These are phyloP conservation scores for Chymomyza procnemis DNA, from an alignment of 2,888 invertebrate genomes.

Conservation along the genomic window DNA sequence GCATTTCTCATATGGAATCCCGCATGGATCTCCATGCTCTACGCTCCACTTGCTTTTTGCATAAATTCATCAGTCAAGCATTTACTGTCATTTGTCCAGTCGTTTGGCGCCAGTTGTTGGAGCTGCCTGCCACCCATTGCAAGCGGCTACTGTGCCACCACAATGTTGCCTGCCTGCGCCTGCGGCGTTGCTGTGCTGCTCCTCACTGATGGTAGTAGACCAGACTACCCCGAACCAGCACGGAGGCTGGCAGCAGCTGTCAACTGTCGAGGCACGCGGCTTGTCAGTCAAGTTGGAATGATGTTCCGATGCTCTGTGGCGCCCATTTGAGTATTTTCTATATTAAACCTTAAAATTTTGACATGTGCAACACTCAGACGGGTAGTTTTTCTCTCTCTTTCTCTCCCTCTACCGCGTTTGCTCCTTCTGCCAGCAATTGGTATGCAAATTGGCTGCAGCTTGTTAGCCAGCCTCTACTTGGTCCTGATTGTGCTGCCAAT, in stretches of 20 bases:
- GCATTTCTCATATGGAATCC: slow-evolving; percentile 47
- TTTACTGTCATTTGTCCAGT: slow-evolving; percentile 69
- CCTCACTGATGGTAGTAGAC: background rate
- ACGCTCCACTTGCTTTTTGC: slow-evolving; percentile 32
- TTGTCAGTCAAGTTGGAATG: slow-evolving; percentile 46
- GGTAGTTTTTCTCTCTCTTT: background rate
- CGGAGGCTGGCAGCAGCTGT: slow-evolving; percentile 70
- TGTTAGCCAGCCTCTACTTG: slow-evolving; percentile 30
- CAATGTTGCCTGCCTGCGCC: background rate
- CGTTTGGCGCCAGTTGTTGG: slow-evolving; percentile 32
- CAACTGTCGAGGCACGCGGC: slow-evolving; percentile 70
- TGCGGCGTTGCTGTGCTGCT: slow-evolving; percentile 17
- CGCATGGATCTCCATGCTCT: background rate
- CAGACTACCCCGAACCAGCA: slow-evolving; percentile 38
- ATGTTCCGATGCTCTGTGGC: background rate
- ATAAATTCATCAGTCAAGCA: slow-evolving; percentile 69
- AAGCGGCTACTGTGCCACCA: slow-evolving; percentile 51
- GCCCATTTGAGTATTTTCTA: slow-evolving; percentile 60
- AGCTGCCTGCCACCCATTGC: slow-evolving; percentile 39
- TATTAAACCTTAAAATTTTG: slow-evolving; percentile 74
- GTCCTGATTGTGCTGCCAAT: background rate
- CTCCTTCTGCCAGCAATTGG: slow-evolving; percentile 43
- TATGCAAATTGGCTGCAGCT: slow-evolving; percentile 61
- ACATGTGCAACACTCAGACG: slow-evolving; percentile 23
- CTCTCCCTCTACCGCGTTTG: too few relatives aligned